Base-by-base conservation (phyloP, 2,888 invertebrate species). In the Apamea anceps region DNA sequence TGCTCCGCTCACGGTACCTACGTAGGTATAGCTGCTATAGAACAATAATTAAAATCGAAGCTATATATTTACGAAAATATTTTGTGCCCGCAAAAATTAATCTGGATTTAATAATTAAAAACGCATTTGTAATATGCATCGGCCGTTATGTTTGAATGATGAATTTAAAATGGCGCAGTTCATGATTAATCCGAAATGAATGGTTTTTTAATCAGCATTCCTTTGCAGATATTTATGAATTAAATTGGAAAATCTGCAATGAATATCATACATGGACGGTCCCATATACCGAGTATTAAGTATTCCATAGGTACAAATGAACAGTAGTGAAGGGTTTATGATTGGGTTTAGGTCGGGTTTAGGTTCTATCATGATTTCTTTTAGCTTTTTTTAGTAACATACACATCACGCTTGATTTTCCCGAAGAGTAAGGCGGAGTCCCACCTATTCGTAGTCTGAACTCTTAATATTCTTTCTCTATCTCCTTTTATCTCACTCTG, bases 181-280 rank as follows among this genome's bases (percentile, higher is more conserved):
- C 37, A 48, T 45, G 37, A 82, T 73, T 78, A 71, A 82, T 82
- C 60, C 25, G 42, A 54, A 78, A 66, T 67, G 54, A 79, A 82
- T 79, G 74, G 37, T 15, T 75, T 51, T 82, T 75, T 79, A 79
- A 82, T 74, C 45, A 72, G 78, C 65, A 1, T 74, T 73, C 60
- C 18, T 73, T 74, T 32, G 45, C 18, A 15, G 6, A 54, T 62
- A 65, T 65, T 45, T 48, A 48, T 66, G 13, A 37, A 37, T 48
- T 1, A 54, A 54, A 71, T 77, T 42, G 6, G 32, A 54, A 13
- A 18, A 54, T 51, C 51, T 15, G n/a, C n/a, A n/a, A n/a, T n/a
- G 51, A n/a, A 77, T n/a, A 21, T 67, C 18, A 62, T 18, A 48
- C 6, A 45, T n/a, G 1, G 18, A n/a, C 13, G 18, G 13, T 18